Percentiles rank a stretch among this genome's conserved stretches.
Conservation (phyloP, 2,888 invertebrate species). For the Heliconius ethilla region DNA sequence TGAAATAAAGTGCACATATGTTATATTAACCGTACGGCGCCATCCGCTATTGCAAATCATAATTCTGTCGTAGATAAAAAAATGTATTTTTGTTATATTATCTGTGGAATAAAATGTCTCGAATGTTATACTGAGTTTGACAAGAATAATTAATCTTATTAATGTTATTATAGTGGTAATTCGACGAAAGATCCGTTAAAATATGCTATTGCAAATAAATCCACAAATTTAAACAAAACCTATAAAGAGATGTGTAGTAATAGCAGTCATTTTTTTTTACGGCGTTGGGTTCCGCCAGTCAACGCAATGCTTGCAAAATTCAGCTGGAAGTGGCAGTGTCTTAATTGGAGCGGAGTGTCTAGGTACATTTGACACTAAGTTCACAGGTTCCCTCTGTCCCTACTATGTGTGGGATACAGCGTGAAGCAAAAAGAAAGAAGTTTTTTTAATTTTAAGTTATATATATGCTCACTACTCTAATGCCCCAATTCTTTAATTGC, state of each 20-base stretch:
- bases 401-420: too few species aligned
- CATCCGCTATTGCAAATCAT: constrained; percentile 38
- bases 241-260: not conserved
- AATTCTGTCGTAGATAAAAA: not conserved
- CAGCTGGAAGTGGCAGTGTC: too few species aligned
- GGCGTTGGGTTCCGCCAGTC: too few species aligned
- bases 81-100: not conserved
- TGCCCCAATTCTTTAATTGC: constrained; percentile 9
- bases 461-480: not conserved
- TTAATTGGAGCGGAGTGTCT: too few species aligned
- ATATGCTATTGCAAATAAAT: not conserved
- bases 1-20: constrained; percentile 53
- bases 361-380: too few species aligned
- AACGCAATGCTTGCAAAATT: too few species aligned
- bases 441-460: not conserved
- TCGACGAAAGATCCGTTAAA: too few species aligned
- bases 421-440: too few species aligned
- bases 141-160: too few species aligned
- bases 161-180: too few species aligned
- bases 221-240: not conserved
- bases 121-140: not conserved
- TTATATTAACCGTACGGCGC: constrained; percentile 40
- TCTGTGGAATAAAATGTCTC: not conserved
- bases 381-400: too few species aligned
- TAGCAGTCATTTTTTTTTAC: not conserved